Conservation (phyloP, 1,140 invertebrate genomes). For the Mesaphorura yosii region DNA sequence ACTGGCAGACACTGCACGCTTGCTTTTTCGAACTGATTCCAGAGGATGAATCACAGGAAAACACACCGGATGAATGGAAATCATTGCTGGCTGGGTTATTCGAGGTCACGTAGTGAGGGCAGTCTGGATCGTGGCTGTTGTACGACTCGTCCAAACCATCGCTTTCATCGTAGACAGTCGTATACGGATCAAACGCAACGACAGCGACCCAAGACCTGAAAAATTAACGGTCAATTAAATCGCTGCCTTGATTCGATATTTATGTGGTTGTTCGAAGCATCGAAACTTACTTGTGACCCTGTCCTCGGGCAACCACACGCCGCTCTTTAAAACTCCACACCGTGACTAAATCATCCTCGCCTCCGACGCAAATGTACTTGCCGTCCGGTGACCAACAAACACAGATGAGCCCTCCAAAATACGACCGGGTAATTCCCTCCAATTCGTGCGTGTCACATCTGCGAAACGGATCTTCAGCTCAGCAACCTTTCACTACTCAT, state of each 20-base stretch:
- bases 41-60: slow-evolving; percentile 39
- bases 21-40: neutral
- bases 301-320: slow-evolving; percentile 85
- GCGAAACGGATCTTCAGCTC: no score
- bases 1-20: slow-evolving; percentile 15
- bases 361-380: slow-evolving; percentile 88
- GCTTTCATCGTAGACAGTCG: slow-evolving; percentile 47
- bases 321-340: slow-evolving; percentile 92
- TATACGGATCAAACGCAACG: slow-evolving; percentile 91
- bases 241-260: neutral
- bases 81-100: slow-evolving; percentile 31
- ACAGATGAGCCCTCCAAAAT: slow-evolving; percentile 77
- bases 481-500: no score
- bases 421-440: slow-evolving; percentile 77
- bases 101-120: slow-evolving; percentile 9
- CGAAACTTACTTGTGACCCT: slow-evolving; percentile 50
- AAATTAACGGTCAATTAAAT: slow-evolving; percentile 5
- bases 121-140: no score
- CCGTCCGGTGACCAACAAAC: slow-evolving; percentile 88
- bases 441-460: slow-evolving; percentile 90
- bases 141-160: slow-evolving; percentile 33
- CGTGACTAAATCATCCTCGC: slow-evolving; percentile 96
- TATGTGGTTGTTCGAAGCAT: neutral
- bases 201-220: slow-evolving; percentile 91
- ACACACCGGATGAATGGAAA: slow-evolving; percentile 34